Percentiles rank a stretch among this genome's conserved stretches.
These are phyloP conservation scores for Microctenopoma steveboyesi DNA, from an alignment of 2,797 vertebrate species.

Conservation along the genomic window DNA sequence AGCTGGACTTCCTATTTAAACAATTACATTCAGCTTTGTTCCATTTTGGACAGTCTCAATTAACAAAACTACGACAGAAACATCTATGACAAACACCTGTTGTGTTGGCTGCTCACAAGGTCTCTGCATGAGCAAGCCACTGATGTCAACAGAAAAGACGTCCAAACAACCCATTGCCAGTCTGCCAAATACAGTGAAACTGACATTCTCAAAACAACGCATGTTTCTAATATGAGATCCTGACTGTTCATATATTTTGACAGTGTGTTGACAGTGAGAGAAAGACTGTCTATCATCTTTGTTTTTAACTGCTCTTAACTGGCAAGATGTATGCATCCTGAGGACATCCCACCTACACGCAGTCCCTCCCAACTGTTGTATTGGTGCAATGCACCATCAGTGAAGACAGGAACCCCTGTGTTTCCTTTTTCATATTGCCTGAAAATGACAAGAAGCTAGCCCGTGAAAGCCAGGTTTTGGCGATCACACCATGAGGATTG, in stretches of 20 bases:
- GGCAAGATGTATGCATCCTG: slow-evolving; percentile 16
- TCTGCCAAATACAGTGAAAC: not conserved
- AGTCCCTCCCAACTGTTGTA: slow-evolving; percentile 18
- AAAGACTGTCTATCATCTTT: slow-evolving; percentile 15
- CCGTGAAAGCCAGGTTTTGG: slow-evolving; percentile 39
- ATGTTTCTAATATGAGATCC: not conserved
- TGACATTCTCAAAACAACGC: not conserved
- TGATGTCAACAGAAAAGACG: slow-evolving; percentile 3
- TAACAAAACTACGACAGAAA: not conserved
- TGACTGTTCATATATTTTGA: not conserved
- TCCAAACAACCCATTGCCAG: not conserved
- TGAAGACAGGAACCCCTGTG: slow-evolving; percentile 41
- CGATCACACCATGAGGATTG: slow-evolving; percentile 22
- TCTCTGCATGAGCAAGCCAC: not conserved
- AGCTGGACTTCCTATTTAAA: no score
- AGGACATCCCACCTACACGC: slow-evolving; percentile 28
- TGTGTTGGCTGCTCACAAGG: not conserved
- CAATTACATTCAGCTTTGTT: not conserved
- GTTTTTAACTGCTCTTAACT: slow-evolving; percentile 11
- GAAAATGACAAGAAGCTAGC: slow-evolving; percentile 61
- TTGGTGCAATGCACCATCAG: slow-evolving; percentile 26
- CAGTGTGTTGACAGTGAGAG: not conserved
- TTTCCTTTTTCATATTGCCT: slow-evolving; percentile 56
- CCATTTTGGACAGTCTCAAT: not conserved
- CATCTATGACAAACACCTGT: not conserved